Base-by-base conservation (phyloP, 2,113 vertebrate genomes). In the Ivindomyrus marchei region DNA sequence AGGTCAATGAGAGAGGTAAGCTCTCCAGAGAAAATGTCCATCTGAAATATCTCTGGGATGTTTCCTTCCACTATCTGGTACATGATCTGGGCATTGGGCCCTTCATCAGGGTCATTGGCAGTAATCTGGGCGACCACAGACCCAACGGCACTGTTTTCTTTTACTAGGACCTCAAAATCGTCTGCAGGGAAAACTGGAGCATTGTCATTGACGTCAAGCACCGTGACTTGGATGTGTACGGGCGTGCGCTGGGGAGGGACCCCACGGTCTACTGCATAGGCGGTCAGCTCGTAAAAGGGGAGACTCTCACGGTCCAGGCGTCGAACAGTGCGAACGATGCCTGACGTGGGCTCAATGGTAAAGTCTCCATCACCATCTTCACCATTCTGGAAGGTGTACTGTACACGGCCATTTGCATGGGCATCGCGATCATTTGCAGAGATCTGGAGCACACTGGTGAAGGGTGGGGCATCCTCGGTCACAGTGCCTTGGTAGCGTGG, bases 21-120 rank as follows among this genome's bases (percentile, higher is more conserved):
- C 92, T 99, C 98, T 87, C 98, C 98, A 47, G 98, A 99, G 94
- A 99, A 99, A 89, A 99, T 99, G 93, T 99, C 98, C 98, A 99
- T 98, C 93, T 99, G 98, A 92, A 99, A 99, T 91, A 99, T 97
- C 94, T 99, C 98, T 0, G 98, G 98, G 91, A 99, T 99, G 93
- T 99, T 99, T 27, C 98, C 98, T 92, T 99, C 98, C 88, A 99
- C 98, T 0, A 99, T 99, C 91, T 99, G 98, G 91, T 99, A 99
- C 98, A 99, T 99, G 89, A 99, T 97, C 91, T 99, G 98, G 80
- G 98, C 98, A 3, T 99, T 98, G 62, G 97, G 94, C 0, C 98
- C 98, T 90, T 99, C 98, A 13, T 99, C 98, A 0, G 98, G 98
- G 93, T 99, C 98, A 0, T 97, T 91, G 0, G 98, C 98, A 0